Conservation (phyloP, 2,888 invertebrate species). For the Tachina grossa region DNA sequence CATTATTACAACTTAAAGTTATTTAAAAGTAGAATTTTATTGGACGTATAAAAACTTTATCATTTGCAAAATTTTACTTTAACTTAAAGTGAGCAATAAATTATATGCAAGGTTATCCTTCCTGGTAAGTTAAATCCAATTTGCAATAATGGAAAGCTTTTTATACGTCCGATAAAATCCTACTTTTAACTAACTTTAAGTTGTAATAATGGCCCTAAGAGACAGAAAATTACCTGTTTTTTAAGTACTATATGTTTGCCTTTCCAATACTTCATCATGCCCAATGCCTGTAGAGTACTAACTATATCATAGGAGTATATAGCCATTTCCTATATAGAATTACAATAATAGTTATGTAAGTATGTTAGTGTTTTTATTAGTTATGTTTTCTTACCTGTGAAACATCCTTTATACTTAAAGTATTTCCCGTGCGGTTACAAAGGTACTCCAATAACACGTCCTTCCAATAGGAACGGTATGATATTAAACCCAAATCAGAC, state of each 20-base stretch:
- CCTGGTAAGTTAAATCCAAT: no score
- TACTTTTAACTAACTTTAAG: no score
- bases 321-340: conserved; percentile 89
- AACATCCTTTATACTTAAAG: conserved; percentile 94
- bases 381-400: conserved; percentile 82
- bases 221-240: conserved; percentile 87
- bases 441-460: conserved; percentile 96
- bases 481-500: conserved; percentile 97
- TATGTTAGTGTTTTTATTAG: not conserved
- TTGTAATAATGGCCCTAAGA: no score
- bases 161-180: no score
- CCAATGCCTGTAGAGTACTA: conserved; percentile 96
- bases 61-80: no score
- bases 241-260: conserved; percentile 98
- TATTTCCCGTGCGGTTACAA: conserved; percentile 93
- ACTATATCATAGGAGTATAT: conserved; percentile 99
- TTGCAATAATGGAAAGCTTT: no score
- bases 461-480: conserved; percentile 99
- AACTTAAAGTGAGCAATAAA: no score
- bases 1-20: no score
- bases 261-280: conserved; percentile 99
- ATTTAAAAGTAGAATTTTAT: no score
- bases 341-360: not conserved
- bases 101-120: no score
- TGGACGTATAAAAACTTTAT: no score